Evolutionary conservation across 2,797 vertebrate species (phyloP), one percentile per base, ranked within the genome.

Genomic region (Acridotheres tristis): DNA sequence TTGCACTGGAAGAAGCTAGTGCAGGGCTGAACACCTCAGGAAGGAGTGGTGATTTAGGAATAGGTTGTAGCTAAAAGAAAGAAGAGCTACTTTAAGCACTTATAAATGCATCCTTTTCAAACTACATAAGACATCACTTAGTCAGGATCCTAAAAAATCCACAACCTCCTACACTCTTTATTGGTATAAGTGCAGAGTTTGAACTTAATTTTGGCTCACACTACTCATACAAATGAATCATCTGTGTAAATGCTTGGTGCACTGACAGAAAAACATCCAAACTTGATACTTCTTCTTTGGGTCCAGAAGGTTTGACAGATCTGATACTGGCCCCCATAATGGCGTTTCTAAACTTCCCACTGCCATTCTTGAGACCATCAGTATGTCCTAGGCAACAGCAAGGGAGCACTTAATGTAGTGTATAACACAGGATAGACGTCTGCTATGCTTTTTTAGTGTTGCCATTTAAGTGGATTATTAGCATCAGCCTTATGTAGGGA

Each of bases 221-320:
- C 63, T 93, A 29, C 75, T 94, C 90, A 90, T 92, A 80, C 45
- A 87, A 89, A 94, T 96, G 96, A 97, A 93, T 97, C 94, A 97
- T 95, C 88, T 87, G 51, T 94, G 74, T 78, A 95, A 92, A 87
- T 27, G 36, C 38, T 96, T 3, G 1, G 62, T 6, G 2, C 0
- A 0, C 58, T 55, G 76, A 88, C 81, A 93, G 72, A 91, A 93
- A 84, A n/a, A 0, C 34, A 59, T 87, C 48, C 71, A 89, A 92
- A 47, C 19, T 63, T 69, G 47, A 27, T 89, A 43, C 16, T 63
- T 92, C 19, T 94, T 72, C 72, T 84, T 81, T 47, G 34, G 36
- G 55, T 76, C 77, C 92, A 82, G 53, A 88, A 88, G 48, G 36
- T 51, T 82, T 25, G 12, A 72, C 38, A 88, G 76, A 50, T 76